Evolutionary conservation across 2,888 invertebrate species (phyloP).

Genomic region (Eledone cirrhosa): DNA sequence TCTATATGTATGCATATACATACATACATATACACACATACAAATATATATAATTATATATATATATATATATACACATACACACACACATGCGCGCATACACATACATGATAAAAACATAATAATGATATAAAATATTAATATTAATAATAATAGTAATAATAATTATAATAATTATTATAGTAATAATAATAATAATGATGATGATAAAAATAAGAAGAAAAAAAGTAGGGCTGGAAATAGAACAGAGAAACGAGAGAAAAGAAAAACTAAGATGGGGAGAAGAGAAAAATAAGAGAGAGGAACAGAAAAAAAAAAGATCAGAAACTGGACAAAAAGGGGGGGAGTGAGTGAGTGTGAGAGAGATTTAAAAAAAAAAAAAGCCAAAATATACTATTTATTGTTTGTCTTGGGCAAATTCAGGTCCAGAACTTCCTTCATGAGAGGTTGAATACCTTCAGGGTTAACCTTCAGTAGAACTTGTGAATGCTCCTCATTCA

Average conservation of each 20-base stretch:
- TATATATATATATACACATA: background rate
- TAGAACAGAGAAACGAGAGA: too few species aligned
- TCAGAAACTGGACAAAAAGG: slow-evolving; percentile 5
- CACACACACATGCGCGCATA: background rate
- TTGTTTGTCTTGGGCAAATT: slow-evolving; percentile 41
- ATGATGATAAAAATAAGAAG: too few species aligned
- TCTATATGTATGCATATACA: background rate
- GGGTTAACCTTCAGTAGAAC: slow-evolving; percentile 95
- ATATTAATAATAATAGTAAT: too few species aligned
- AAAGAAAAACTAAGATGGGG: background rate
- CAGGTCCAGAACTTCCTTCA: slow-evolving; percentile 95
- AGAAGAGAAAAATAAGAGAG: background rate
- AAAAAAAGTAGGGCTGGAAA: too few species aligned
- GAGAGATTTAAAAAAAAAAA: slow-evolving; percentile 20
- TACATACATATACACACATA: too few species aligned
- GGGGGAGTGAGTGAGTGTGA: background rate
- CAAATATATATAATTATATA: background rate
- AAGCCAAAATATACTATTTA: slow-evolving; percentile 22
- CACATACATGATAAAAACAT: background rate
- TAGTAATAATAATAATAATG: too few species aligned
- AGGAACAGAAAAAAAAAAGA: background rate
- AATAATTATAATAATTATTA: too few species aligned
- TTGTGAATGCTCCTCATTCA: slow-evolving; percentile 90
- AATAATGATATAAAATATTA: background rate
- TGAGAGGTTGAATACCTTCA: slow-evolving; percentile 86